A percentile compares a stretch with the other conserved stretches of the same genome.
Conservation (phyloP, 2,888 invertebrate species). For the Cephus spinipes region DNA sequence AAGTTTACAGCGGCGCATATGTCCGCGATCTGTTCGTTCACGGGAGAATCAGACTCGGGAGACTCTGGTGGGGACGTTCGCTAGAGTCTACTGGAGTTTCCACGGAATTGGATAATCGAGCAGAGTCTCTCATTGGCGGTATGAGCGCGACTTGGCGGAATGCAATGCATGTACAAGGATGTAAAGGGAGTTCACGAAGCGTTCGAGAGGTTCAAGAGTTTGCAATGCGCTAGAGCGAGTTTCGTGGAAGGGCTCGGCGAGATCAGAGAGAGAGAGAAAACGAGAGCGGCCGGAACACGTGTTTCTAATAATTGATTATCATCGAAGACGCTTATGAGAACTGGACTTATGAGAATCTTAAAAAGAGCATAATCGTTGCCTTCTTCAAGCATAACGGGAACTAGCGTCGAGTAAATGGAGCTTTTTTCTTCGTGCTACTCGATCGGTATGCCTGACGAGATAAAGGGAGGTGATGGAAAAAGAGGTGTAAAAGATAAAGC, state of each 20-base stretch:
- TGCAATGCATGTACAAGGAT: too few relatives aligned
- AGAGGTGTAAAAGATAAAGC: neutral
- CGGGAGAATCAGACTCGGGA: neutral
- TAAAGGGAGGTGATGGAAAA: neutral
- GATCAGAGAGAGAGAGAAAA: constrained; percentile 46
- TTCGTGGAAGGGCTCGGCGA: constrained; percentile 57
- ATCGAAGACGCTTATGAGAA: constrained; percentile 52
- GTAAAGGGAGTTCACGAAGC: too few relatives aligned
- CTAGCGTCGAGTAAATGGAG: neutral
- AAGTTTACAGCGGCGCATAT: constrained; percentile 51
- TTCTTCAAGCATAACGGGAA: constrained; percentile 37
- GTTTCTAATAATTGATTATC: constrained; percentile 64
- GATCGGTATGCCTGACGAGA: neutral
- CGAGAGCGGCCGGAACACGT: constrained; percentile 35
- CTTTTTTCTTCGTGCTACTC: neutral
- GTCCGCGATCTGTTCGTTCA: constrained; percentile 20
- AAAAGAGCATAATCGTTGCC: constrained; percentile 56
- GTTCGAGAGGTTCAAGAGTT: constrained; percentile 23
- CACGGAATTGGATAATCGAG: too few relatives aligned
- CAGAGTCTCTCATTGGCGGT: too few relatives aligned
- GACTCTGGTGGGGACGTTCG: too few relatives aligned
- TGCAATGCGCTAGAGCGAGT: constrained; percentile 31
- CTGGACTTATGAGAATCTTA: constrained; percentile 39
- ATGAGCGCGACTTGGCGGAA: too few relatives aligned
- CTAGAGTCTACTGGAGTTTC: too few relatives aligned